phyloP scores from a whole-genome alignment of 2,888 invertebrate genomes.

The Drosophila pseudotalamancana region DNA sequence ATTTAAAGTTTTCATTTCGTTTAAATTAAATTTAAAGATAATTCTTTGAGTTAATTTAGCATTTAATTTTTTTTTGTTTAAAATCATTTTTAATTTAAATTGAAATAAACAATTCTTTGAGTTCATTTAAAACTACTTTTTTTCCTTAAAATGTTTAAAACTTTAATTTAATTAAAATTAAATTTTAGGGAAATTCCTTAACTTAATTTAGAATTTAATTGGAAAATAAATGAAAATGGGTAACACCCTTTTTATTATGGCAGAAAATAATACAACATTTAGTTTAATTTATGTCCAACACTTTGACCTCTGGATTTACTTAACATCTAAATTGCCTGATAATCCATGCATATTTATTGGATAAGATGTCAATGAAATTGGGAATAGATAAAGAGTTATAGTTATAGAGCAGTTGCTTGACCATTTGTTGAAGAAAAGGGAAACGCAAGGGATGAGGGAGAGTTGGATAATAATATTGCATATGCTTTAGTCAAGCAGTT shows the following conservation, averaged over 20 bases:
- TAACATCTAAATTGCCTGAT: not conserved
- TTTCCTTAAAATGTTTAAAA: not conserved
- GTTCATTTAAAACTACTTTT: not conserved
- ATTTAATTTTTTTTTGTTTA: not conserved
- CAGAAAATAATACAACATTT: no score
- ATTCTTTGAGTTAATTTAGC: not conserved
- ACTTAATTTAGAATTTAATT: not conserved
- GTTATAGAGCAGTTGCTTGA: not conserved
- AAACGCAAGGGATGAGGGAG: slow-evolving; percentile 4
- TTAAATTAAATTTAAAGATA: not conserved
- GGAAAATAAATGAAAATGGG: not conserved
- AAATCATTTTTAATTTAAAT: not conserved
- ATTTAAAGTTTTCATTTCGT: not conserved
- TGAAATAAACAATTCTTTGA: not conserved
- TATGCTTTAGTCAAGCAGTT: slow-evolving; percentile 63
- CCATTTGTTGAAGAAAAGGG: no score
- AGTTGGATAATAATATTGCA: slow-evolving; percentile 70
- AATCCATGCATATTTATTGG: no score
- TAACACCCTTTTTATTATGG: no score
- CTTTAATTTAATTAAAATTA: no score
- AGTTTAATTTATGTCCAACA: not conserved
- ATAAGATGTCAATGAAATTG: no score
- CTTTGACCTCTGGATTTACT: not conserved
- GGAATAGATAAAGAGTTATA: no score
- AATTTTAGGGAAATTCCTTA: not conserved